Conservation (phyloP, 2,888 invertebrate species). For the Strigamia maritima region DNA sequence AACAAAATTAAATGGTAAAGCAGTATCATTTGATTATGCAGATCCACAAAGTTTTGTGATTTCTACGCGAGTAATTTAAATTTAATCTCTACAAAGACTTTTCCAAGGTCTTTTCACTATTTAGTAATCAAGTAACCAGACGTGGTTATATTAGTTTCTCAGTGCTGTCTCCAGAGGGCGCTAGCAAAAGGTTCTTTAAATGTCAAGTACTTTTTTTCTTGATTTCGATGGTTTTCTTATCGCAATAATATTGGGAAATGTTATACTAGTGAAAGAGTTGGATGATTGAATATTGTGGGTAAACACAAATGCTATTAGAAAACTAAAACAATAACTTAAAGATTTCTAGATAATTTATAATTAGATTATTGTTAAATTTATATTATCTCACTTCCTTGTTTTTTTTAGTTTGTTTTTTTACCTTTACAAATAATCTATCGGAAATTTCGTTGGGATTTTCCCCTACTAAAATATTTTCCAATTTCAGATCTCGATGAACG, state of each 20-base stretch:
- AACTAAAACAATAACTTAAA: not conserved
- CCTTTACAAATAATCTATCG: conserved; percentile 58
- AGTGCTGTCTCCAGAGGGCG: not conserved
- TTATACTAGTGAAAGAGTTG: not conserved
- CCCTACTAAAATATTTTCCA: conserved; percentile 57
- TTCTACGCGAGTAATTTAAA: not conserved
- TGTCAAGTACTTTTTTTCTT: not conserved
- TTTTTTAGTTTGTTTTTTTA: conserved; percentile 46
- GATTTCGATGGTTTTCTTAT: not conserved
- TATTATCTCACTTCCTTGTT: not conserved
- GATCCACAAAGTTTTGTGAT: not conserved
- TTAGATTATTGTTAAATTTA: not conserved
- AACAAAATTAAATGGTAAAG: not conserved
- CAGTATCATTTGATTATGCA: not conserved
- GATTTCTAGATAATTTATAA: not conserved
- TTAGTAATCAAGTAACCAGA: not conserved
- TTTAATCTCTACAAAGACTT: not conserved
- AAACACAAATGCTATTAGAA: not conserved
- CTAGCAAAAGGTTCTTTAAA: conserved; percentile 9
- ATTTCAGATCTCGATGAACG: conserved; percentile 56
- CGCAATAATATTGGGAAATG: not conserved
- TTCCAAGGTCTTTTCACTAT: not conserved
- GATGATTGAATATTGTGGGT: not conserved
- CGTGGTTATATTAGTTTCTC: not conserved
- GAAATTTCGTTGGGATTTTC: conserved; percentile 54